Evolutionary conservation across 2,888 invertebrate species (phyloP), one percentile per base, ranked within the genome.

Genomic region (Drosophila mettleri): DNA sequence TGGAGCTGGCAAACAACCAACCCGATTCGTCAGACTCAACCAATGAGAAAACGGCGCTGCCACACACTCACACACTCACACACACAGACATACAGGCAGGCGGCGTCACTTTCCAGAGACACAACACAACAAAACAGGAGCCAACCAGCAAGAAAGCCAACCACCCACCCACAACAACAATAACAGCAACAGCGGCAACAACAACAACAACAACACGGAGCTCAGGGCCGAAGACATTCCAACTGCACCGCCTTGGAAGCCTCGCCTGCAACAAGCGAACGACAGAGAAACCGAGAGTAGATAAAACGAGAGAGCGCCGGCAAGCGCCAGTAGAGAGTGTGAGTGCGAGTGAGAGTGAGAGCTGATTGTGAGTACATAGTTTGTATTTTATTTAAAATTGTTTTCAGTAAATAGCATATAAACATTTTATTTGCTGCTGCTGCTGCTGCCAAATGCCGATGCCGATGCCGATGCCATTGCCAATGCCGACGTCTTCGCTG

Each of bases 351-450:
- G 63, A 33, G 51, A 34, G 61, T 36, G 62, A 59, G 57, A 53
- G 46, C 45, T 43, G 38, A 16, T 36, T 34, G 43, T 38, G 46
- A 61, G 52, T 59, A 69, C 29, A 70, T 75, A 65, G 65, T 68
- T 85, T 87, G 79, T 85, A 87, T 86, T 85, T 85, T 86, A 87
- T 85, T 85, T 86, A 86, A 86, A 87, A 86, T 86, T 86, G 88
- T 86, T 86, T 85, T 86, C 83, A 51, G 85, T 86, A 87, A 87
- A 87, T 87, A 85, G 88, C 85, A 86, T 81, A 86, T 83, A 86
- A 86, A 86, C 85, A 86, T 86, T 87, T 86, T 86, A 86, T 86
- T 86, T 86, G 83, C 83, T 81, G 75, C 83, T 83, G 81, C 87
- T 86, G 83, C 83, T 81, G 75, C 83, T 83, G 81, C 87, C 79